Conservation (phyloP, 2,113 vertebrate genomes). For the Sorex fumeus region DNA sequence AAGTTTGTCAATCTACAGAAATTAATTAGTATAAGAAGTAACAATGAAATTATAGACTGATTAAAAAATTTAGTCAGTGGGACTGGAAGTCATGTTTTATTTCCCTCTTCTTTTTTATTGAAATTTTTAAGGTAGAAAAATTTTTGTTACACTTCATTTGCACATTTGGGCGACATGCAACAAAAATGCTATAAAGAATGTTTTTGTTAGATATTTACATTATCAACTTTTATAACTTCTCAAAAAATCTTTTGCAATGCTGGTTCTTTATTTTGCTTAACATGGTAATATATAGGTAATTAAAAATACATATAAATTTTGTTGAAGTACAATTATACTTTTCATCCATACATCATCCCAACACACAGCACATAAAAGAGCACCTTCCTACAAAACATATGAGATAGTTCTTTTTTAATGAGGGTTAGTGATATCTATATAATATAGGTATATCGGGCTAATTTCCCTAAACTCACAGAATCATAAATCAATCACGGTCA, state of each 20-base stretch:
- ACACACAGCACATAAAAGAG: too few relatives aligned
- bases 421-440: too few relatives aligned
- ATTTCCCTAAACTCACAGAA: too few relatives aligned
- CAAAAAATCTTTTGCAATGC: not conserved
- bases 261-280: not conserved
- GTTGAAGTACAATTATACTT: too few relatives aligned
- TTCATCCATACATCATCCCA: too few relatives aligned
- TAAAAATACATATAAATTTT: too few relatives aligned
- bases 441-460: too few relatives aligned
- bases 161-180: too few relatives aligned
- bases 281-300: not conserved
- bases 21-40: not conserved
- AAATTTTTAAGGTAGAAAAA: not conserved
- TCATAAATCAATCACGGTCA: too few relatives aligned
- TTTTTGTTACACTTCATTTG: too few relatives aligned
- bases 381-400: too few relatives aligned
- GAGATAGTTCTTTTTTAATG: too few relatives aligned
- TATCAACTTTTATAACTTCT: not conserved
- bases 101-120: not conserved
- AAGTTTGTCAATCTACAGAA: not conserved
- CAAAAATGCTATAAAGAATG: not conserved
- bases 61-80: not conserved
- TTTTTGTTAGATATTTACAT: not conserved
- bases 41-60: not conserved
- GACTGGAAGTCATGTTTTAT: not conserved